These are phyloP conservation scores for Pipra filicauda DNA, from an alignment of 2,113 vertebrate genomes.

Conservation along the genomic window DNA sequence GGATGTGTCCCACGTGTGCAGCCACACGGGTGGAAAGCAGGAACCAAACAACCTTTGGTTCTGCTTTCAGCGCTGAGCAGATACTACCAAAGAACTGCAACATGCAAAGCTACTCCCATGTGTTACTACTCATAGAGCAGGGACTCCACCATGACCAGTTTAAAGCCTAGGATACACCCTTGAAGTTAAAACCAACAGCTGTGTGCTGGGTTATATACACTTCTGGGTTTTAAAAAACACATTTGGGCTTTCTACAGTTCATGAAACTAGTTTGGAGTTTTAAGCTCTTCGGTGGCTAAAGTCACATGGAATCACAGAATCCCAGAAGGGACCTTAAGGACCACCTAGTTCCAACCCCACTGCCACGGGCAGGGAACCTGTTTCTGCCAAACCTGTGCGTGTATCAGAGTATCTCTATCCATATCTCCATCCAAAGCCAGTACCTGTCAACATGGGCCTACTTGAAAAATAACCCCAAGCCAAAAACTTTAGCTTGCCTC, in stretches of 20 bases:
- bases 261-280: neutral
- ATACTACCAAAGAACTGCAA: neutral
- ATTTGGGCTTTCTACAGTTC: neutral
- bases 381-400: neutral
- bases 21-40: neutral
- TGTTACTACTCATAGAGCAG: neutral
- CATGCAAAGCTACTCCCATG: neutral
- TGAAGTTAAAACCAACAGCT: neutral
- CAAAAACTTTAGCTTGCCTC: neutral
- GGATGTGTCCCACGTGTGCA: neutral
- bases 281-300: neutral
- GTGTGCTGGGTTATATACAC: neutral
- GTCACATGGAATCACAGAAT: neutral
- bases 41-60: neutral
- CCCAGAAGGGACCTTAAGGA: neutral
- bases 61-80: rapidly evolving
- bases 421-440: neutral
- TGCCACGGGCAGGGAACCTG: neutral
- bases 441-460: neutral
- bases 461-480: neutral
- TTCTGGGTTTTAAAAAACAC: neutral
- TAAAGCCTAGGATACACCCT: neutral
- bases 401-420: neutral
- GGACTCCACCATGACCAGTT: neutral
- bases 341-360: neutral